phyloP scores from a whole-genome alignment of 2,888 invertebrate species.

The Lycophotia porphyrea region DNA sequence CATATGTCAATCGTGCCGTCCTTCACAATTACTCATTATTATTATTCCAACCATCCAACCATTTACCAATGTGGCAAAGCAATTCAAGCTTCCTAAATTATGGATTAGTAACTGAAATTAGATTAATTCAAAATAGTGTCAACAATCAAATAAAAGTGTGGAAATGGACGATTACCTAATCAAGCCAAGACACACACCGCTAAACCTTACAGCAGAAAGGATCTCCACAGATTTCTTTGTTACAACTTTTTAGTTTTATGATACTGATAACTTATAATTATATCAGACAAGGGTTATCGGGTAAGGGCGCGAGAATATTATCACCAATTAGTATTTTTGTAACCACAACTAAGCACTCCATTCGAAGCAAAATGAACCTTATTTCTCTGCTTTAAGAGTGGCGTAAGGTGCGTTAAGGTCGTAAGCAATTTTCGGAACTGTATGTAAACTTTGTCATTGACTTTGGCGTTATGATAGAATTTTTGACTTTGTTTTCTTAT shows the following conservation, averaged over 20 bases:
- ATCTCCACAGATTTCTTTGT: conserved; percentile 43
- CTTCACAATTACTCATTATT: background rate
- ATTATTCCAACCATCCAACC: background rate
- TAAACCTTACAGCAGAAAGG: background rate
- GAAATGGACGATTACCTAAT: background rate
- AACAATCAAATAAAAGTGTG: background rate
- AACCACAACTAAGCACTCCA: background rate
- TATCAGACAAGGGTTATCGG: conserved; percentile 57
- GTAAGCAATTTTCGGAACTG: conserved; percentile 6
- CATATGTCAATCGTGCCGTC: too few relatives aligned
- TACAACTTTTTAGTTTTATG: conserved; percentile 40
- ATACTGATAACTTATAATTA: conserved; percentile 33
- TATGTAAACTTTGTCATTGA: conserved; percentile 54
- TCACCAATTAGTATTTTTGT: conserved; percentile 47
- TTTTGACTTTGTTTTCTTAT: conserved; percentile 36
- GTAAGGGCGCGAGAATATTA: conserved; percentile 51
- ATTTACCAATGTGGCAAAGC: background rate
- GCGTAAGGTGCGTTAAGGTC: background rate
- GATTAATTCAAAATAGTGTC: background rate
- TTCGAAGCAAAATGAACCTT: conserved; percentile 6
- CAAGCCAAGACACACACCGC: background rate
- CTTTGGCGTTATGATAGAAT: conserved; percentile 49
- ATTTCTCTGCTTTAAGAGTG: background rate
- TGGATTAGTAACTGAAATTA: background rate
- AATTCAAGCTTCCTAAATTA: background rate